phyloP scores from a whole-genome alignment of 2,113 vertebrate species.

The Boulengeromyrus knoepffleri region DNA sequence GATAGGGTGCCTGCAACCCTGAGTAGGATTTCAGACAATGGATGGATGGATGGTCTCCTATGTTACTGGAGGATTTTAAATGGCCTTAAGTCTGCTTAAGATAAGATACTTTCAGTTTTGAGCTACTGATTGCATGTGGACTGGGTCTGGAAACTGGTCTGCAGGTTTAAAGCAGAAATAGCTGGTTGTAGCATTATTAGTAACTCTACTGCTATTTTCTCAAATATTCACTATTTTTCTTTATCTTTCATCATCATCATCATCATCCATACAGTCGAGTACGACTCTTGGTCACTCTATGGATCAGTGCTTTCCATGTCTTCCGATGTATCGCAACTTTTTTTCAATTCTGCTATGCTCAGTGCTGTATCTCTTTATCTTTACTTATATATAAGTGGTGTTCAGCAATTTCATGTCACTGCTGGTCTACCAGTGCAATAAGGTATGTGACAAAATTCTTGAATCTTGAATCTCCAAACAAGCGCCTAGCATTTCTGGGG shows the following conservation, averaged over 20 bases:
- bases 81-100: background rate
- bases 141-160: background rate
- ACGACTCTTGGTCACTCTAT: too few relatives aligned
- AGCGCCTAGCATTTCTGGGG: background rate
- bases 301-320: too few relatives aligned
- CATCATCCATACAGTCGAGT: too few relatives aligned
- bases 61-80: background rate
- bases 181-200: background rate
- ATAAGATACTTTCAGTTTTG: background rate
- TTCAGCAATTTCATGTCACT: too few relatives aligned
- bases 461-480: background rate
- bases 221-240: background rate
- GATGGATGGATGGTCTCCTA: background rate
- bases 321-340: too few relatives aligned
- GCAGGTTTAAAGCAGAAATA: background rate
- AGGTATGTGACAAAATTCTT: background rate
- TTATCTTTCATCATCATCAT: background rate
- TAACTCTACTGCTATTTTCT: background rate
- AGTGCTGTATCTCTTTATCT: too few relatives aligned
- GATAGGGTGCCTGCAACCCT: too few relatives aligned
- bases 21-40: too few relatives aligned
- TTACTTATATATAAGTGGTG: background rate
- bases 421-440: background rate
- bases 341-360: too few relatives aligned
- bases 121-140: background rate